A percentile compares a stretch with the other conserved stretches of the same genome.
Conservation (phyloP, 2,888 invertebrate species). For the Drosophila incognita region DNA sequence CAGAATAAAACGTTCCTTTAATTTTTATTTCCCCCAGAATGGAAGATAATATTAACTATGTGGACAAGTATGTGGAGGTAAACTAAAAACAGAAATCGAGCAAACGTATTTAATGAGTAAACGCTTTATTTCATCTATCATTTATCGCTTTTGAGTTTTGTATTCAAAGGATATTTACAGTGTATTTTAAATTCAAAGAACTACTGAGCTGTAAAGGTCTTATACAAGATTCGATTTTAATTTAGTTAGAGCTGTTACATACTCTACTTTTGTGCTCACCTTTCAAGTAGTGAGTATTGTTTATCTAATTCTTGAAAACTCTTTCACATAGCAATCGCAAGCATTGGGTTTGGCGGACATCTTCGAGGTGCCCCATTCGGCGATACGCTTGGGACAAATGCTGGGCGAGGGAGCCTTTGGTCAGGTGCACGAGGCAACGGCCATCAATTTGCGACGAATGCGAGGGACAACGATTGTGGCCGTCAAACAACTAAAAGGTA, state of each 20-base stretch:
- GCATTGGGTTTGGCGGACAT: slow-evolving; percentile 78
- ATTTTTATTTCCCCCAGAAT: slow-evolving; percentile 77
- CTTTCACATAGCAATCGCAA: slow-evolving; percentile 75
- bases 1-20: background rate
- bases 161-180: background rate
- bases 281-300: background rate
- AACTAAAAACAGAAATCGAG: slow-evolving; percentile 3
- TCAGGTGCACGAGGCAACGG: slow-evolving; percentile 88
- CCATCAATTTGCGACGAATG: slow-evolving; percentile 86
- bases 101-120: background rate
- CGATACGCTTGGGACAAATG: slow-evolving; percentile 83
- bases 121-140: background rate
- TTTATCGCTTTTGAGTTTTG: background rate
- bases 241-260: background rate
- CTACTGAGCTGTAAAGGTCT: background rate
- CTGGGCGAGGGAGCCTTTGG: slow-evolving; percentile 93
- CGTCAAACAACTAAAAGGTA: slow-evolving; percentile 91
- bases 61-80: slow-evolving; percentile 87
- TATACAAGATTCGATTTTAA: background rate
- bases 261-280: background rate
- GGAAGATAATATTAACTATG: slow-evolving; percentile 87
- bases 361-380: slow-evolving; percentile 82
- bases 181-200: background rate
- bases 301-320: background rate
- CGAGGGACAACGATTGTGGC: slow-evolving; percentile 88